A percentile compares a stretch with the other conserved stretches of the same genome.
These are phyloP conservation scores for Metridium senile DNA, from an alignment of 92 coral and sea anemone species.

Conservation along the genomic window DNA sequence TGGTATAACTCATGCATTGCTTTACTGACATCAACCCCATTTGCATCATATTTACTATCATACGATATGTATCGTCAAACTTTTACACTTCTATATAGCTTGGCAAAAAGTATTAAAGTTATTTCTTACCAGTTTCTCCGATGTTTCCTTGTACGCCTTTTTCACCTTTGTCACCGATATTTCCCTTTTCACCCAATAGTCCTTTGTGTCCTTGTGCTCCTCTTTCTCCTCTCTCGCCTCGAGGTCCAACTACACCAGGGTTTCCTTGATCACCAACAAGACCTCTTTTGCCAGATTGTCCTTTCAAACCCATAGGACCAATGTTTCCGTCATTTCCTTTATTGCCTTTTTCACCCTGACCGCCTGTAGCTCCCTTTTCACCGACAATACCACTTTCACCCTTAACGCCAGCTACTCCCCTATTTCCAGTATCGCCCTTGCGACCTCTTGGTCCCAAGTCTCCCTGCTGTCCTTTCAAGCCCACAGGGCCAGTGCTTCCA, in stretches of 20 bases:
- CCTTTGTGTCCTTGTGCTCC: constrained; percentile 1
- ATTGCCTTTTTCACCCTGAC: too few relatives aligned
- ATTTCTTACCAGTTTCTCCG: neutral
- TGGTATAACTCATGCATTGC: too few relatives aligned
- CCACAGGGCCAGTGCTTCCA: constrained; percentile 5
- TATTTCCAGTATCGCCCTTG: constrained; percentile 14
- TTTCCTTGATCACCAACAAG: constrained; percentile 12
- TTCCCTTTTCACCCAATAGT: neutral
- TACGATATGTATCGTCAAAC: too few relatives aligned
- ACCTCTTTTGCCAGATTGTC: constrained; percentile 2
- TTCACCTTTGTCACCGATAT: neutral
- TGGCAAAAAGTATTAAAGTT: neutral
- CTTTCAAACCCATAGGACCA: too few relatives aligned
- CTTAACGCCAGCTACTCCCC: too few relatives aligned
- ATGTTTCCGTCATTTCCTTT: too few relatives aligned
- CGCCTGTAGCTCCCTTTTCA: too few relatives aligned
- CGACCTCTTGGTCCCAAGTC: constrained; percentile 13
- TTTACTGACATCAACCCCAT: too few relatives aligned
- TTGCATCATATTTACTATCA: too few relatives aligned
- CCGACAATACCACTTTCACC: too few relatives aligned
- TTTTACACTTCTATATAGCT: too few relatives aligned
- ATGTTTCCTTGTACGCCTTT: neutral
- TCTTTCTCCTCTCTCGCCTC: constrained; percentile 1
- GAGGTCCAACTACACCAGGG: constrained; percentile 1
- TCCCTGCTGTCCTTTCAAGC: constrained; percentile 11